A percentile compares a stretch with the other conserved stretches of the same genome.
Conservation (phyloP, 2,888 invertebrate genomes). For the Phortica magna region DNA sequence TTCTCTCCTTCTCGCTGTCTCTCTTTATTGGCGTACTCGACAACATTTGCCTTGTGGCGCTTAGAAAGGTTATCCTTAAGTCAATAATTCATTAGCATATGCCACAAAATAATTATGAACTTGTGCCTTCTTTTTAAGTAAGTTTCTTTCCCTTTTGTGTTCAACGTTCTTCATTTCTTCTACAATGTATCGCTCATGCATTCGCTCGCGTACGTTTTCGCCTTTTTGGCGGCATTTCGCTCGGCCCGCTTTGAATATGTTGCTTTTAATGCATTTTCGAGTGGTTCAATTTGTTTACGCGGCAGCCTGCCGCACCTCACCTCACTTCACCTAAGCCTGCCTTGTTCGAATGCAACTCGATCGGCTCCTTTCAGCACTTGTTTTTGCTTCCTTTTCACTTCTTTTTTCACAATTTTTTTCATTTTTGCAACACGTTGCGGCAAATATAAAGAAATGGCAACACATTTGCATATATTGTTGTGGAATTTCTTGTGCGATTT, state of each 20-base stretch:
- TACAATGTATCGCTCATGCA: not conserved
- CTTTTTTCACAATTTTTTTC: conserved; percentile 6
- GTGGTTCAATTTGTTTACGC: conserved; percentile 74
- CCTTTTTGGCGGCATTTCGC: conserved; percentile 31
- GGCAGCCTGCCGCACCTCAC: conserved; percentile 27
- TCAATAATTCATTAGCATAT: no score
- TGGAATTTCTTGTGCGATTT: not conserved
- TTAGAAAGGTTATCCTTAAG: no score
- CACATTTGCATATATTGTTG: conserved; percentile 11
- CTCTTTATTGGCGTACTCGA: not conserved
- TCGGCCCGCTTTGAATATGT: conserved; percentile 48
- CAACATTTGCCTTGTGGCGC: not conserved
- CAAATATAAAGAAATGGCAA: conserved; percentile 13
- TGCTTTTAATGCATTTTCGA: conserved; percentile 72
- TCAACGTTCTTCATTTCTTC: not conserved
- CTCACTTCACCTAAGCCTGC: not conserved
- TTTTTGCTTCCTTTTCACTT: not conserved
- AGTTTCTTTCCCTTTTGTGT: not conserved
- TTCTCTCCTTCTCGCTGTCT: not conserved
- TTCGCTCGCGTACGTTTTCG: not conserved
- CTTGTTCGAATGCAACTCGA: conserved; percentile 37
- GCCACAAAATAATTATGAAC: no score
- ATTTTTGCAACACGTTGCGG: not conserved
- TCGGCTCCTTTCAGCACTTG: conserved; percentile 43
- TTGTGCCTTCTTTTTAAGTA: no score